These are phyloP conservation scores for Idaea aversata DNA, from an alignment of 2,888 invertebrate species.

Conservation along the genomic window DNA sequence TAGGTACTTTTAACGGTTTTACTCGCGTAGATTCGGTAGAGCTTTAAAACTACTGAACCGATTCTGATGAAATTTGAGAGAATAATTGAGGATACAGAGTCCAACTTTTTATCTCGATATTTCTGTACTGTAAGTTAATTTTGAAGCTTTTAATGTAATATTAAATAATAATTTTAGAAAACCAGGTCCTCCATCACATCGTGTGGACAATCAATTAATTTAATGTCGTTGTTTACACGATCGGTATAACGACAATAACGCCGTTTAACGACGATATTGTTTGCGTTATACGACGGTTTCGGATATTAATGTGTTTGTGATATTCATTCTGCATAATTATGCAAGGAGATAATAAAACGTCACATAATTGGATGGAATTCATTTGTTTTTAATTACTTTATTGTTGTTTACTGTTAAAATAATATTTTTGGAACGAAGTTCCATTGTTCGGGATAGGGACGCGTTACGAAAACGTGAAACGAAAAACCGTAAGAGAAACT, in stretches of 20 bases:
- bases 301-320: constrained; percentile 17
- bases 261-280: constrained; percentile 26
- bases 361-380: not conserved
- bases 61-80: too few species aligned
- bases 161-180: not conserved
- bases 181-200: not conserved
- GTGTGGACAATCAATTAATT: constrained; percentile 34
- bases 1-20: not conserved
- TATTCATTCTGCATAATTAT: not conserved
- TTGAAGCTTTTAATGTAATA: too few species aligned
- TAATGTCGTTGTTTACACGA: constrained; percentile 33
- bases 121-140: too few species aligned
- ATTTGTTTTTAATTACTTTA: not conserved
- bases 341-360: not conserved
- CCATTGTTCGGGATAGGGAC: too few species aligned
- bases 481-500: too few species aligned
- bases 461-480: too few species aligned
- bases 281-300: constrained; percentile 21
- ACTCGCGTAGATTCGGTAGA: too few species aligned
- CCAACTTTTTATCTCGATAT: too few species aligned
- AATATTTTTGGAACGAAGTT: not conserved
- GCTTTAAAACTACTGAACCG: too few species aligned
- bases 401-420: not conserved
- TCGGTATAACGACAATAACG: constrained; percentile 22
- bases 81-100: too few species aligned